Percentiles rank a stretch among this genome's conserved stretches.
phyloP scores from a whole-genome alignment of 2,797 vertebrate species.

The Oreochromis grahami region DNA sequence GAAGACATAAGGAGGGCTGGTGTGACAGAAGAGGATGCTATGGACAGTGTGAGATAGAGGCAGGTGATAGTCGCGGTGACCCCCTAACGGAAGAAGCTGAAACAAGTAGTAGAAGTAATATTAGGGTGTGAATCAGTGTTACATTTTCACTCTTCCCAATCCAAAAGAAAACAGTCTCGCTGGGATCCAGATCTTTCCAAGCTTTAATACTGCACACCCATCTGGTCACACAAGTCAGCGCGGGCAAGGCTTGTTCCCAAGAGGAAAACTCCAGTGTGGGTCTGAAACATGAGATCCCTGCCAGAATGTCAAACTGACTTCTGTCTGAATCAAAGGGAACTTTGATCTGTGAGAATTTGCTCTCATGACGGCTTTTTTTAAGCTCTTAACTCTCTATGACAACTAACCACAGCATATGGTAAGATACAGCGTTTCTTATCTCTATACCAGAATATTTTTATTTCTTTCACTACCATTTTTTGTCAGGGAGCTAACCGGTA shows the following conservation, averaged over 20 bases:
- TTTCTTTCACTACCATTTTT: neutral
- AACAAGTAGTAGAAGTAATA: neutral
- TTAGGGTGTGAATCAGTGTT: neutral
- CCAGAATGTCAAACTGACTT: neutral
- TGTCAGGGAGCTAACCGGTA: neutral
- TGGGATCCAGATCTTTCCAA: neutral
- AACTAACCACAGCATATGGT: neutral
- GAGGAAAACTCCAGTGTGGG: accelerated
- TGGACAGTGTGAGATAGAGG: neutral
- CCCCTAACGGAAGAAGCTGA: accelerated
- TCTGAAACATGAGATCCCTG: accelerated
- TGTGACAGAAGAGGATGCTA: neutral
- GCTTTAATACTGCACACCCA: neutral
- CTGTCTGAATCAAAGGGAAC: neutral
- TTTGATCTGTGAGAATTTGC: neutral
- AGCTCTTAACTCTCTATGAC: accelerated
- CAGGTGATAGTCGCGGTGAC: neutral
- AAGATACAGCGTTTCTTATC: neutral
- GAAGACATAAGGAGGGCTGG: neutral
- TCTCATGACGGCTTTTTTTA: neutral
- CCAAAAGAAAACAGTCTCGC: neutral
- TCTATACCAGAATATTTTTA: neutral
- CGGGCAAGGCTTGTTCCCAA: neutral
- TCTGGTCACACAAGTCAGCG: neutral
- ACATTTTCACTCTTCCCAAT: neutral